A percentile compares a stretch with the other conserved stretches of the same genome.
Conservation (phyloP, 1,140 invertebrate genomes). For the Archivesica marissinica region DNA sequence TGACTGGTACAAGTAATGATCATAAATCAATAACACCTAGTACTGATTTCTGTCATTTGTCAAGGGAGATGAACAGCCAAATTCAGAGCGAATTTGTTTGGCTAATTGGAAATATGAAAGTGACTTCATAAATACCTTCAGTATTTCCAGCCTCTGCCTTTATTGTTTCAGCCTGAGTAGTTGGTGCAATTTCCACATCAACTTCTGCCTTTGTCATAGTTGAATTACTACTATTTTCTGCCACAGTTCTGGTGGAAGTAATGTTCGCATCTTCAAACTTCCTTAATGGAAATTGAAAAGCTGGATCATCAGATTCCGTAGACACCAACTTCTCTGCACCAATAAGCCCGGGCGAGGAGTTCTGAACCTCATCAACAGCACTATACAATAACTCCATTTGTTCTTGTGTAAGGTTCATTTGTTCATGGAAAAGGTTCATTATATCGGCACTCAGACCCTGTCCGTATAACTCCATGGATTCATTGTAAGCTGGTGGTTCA, state of each 20-base stretch:
- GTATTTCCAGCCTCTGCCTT: neutral
- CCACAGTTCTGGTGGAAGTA: neutral
- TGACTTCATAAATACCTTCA: neutral
- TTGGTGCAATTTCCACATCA: neutral
- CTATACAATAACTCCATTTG: slow-evolving; percentile 75
- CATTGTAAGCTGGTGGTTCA: slow-evolving; percentile 42
- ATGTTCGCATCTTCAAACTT: slow-evolving; percentile 11
- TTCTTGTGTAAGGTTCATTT: slow-evolving; percentile 76
- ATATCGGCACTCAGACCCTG: slow-evolving; percentile 62
- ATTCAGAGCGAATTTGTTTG: too few species aligned
- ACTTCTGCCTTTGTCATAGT: neutral
- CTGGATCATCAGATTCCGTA: neutral
- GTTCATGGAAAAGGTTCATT: slow-evolving; percentile 69
- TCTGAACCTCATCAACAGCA: slow-evolving; percentile 72
- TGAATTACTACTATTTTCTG: neutral
- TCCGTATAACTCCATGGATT: slow-evolving; percentile 61
- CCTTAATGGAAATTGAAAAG: slow-evolving; percentile 6
- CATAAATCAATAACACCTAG: too few species aligned
- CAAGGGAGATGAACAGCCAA: too few species aligned
- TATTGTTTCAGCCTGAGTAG: neutral
- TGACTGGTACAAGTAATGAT: too few species aligned
- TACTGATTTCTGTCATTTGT: too few species aligned
- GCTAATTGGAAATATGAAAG: too few species aligned
- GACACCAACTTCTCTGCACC: slow-evolving; percentile 21
- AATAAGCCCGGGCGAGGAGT: slow-evolving; percentile 57